These are phyloP conservation scores for Stegodyphus dumicola DNA, from an alignment of 1,140 invertebrate species.

Conservation along the genomic window DNA sequence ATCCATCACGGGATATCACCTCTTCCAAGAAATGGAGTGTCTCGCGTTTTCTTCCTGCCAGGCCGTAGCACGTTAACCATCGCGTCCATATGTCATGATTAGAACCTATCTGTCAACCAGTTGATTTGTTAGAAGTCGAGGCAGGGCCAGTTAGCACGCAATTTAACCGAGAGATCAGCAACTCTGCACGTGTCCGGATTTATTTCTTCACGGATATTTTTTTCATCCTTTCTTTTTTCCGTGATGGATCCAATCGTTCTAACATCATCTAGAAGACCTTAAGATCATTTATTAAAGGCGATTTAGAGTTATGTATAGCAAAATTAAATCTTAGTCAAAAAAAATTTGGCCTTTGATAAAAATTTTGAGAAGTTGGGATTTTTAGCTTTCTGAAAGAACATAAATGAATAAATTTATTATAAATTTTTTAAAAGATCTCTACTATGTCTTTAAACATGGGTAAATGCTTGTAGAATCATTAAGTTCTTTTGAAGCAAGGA, in stretches of 20 bases:
- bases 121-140: slow-evolving; percentile 30
- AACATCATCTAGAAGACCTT: too few relatives aligned
- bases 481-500: too few relatives aligned
- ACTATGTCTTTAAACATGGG: too few relatives aligned
- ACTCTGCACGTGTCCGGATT: slow-evolving; percentile 24
- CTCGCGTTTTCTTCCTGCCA: background rate
- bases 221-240: background rate
- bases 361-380: too few relatives aligned
- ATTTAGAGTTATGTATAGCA: too few relatives aligned
- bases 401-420: too few relatives aligned
- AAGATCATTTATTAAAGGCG: too few relatives aligned
- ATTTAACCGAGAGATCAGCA: slow-evolving; percentile 15
- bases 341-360: too few relatives aligned
- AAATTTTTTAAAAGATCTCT: too few relatives aligned
- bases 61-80: slow-evolving; percentile 8
- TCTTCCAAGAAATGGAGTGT: background rate
- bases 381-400: too few relatives aligned
- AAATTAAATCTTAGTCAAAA: too few relatives aligned
- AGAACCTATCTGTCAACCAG: slow-evolving; percentile 35
- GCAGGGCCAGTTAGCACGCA: slow-evolving; percentile 20
- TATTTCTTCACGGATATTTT: slow-evolving; percentile 31
- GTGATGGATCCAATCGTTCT: slow-evolving; percentile 3
- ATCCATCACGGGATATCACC: slow-evolving; percentile 1
- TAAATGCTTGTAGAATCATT: too few relatives aligned
- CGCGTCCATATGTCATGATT: slow-evolving; percentile 24